Conservation (phyloP, 2,888 invertebrate species). For the Panorpa germanica region DNA sequence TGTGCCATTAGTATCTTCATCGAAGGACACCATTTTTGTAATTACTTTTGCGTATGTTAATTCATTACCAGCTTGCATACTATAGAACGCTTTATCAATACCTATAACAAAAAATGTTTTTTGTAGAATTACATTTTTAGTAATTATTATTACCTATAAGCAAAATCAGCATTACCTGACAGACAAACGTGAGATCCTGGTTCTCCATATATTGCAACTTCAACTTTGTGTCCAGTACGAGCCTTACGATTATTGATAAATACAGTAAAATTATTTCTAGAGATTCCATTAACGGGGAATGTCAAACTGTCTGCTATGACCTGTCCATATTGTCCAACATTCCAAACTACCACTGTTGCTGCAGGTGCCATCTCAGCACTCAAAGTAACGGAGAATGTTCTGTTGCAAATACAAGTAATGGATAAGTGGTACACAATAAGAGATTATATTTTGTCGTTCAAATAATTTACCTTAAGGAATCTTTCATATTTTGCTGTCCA, state of each 20-base stretch:
- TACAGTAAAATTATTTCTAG: conserved; percentile 76
- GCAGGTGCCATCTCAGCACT: conserved; percentile 86
- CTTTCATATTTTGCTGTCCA: conserved; percentile 70
- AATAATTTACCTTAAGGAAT: no score
- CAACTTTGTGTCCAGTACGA: conserved; percentile 80
- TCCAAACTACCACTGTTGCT: conserved; percentile 77
- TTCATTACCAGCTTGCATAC: conserved; percentile 87
- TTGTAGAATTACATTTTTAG: no score
- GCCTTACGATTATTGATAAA: conserved; percentile 85
- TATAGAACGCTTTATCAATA: conserved; percentile 74
- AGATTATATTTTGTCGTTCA: neutral
- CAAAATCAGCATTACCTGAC: no score
- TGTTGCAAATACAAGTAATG: conserved; percentile 24
- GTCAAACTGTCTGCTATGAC: conserved; percentile 85
- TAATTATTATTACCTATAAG: no score
- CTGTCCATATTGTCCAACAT: conserved; percentile 62
- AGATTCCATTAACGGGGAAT: conserved; percentile 92
- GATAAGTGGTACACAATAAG: conserved; percentile 7
- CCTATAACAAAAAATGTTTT: no score
- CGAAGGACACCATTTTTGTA: conserved; percentile 73
- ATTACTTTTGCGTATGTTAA: conserved; percentile 72
- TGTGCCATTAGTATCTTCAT: conserved; percentile 70
- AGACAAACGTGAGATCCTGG: conserved; percentile 89
- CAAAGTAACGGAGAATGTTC: conserved; percentile 64
- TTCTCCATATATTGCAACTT: conserved; percentile 84